Conservation (phyloP, 92 coral and sea anemone genomes). For the Umimayanthus kanabou region DNA sequence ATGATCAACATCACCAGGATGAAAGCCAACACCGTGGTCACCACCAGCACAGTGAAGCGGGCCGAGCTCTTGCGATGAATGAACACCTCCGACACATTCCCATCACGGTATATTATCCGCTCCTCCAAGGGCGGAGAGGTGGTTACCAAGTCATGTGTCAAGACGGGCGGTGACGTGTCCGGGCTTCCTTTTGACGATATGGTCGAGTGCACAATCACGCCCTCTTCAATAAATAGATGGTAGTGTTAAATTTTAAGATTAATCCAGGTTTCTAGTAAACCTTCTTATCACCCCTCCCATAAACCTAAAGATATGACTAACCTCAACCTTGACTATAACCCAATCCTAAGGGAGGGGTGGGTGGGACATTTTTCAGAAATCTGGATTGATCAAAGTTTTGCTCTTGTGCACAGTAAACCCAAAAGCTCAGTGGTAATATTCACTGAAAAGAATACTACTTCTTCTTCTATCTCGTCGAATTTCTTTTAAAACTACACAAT, state of each 20-base stretch:
- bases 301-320: too few species aligned
- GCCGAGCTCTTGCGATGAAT: slow-evolving; percentile 35
- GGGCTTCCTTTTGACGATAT: slow-evolving; percentile 19
- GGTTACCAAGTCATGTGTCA: slow-evolving; percentile 14
- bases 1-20: slow-evolving; percentile 73
- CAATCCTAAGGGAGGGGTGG: too few species aligned
- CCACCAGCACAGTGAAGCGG: slow-evolving; percentile 69
- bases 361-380: too few species aligned
- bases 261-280: too few species aligned
- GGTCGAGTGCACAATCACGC: slow-evolving; percentile 34
- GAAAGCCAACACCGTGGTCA: slow-evolving; percentile 74
- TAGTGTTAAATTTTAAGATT: background rate
- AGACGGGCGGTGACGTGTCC: background rate
- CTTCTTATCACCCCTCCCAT: too few species aligned
- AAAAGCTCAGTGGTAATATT: too few species aligned
- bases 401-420: too few species aligned
- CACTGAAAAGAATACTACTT: too few species aligned
- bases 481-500: too few species aligned
- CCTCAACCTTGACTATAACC: too few species aligned
- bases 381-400: too few species aligned
- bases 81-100: slow-evolving; percentile 35
- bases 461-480: too few species aligned
- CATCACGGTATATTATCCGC: slow-evolving; percentile 18
- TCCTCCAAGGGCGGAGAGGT: slow-evolving; percentile 15
- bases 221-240: slow-evolving; percentile 14